These are phyloP conservation scores for Brachionus rubens DNA, from an alignment of 1,140 invertebrate species.

Conservation along the genomic window DNA sequence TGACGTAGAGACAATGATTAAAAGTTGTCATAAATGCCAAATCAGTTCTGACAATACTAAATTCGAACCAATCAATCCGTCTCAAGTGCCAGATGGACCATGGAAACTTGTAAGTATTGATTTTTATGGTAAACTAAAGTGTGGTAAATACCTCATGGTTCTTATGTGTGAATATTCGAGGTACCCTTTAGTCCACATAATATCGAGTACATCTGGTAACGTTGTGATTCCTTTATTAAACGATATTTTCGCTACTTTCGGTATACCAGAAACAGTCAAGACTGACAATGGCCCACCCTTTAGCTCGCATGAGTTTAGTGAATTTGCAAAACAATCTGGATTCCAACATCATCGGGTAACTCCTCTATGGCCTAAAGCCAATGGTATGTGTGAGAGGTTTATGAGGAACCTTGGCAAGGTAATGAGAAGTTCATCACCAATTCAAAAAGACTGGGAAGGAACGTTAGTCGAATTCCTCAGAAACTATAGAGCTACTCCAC, in stretches of 20 bases:
- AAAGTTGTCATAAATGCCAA: constrained; percentile 48
- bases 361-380: constrained; percentile 47
- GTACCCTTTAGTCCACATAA: constrained; percentile 51
- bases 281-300: constrained; percentile 49
- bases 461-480: too few relatives aligned
- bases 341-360: constrained; percentile 48
- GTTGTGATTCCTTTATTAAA: constrained; percentile 10
- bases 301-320: constrained; percentile 39
- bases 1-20: constrained; percentile 46
- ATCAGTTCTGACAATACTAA: constrained; percentile 46
- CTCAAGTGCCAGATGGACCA: constrained; percentile 48
- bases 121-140: constrained; percentile 51
- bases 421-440: too few relatives aligned
- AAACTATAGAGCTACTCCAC: too few relatives aligned
- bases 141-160: constrained; percentile 49
- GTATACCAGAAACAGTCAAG: constrained; percentile 47
- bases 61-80: constrained; percentile 49
- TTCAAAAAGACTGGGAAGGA: too few relatives aligned
- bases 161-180: constrained; percentile 52
- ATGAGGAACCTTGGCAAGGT: too few relatives aligned
- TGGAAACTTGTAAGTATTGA: constrained; percentile 51
- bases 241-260: constrained; percentile 48
- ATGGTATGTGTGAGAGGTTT: constrained; percentile 47
- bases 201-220: constrained; percentile 45
- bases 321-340: constrained; percentile 44